A percentile compares a stretch with the other conserved stretches of the same genome.
Evolutionary conservation across 1,140 invertebrate species (phyloP).

Genomic region (Drosophila subpulchrella): DNA sequence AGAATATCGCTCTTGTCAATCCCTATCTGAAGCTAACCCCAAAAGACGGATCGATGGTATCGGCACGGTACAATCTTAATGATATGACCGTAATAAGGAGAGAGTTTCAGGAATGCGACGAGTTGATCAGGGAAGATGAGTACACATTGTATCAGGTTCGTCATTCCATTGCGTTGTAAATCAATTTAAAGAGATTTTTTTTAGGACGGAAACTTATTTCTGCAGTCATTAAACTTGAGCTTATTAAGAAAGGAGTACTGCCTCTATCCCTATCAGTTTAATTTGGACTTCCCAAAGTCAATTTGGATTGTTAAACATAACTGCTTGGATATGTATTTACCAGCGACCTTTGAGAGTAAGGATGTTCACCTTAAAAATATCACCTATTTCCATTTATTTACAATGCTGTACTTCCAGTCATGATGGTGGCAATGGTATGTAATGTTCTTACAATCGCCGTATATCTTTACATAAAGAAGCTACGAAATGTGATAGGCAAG

Average conservation of each 20-base stretch:
- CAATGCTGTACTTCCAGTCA: neutral
- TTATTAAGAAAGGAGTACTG: neutral
- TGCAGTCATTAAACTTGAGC: neutral
- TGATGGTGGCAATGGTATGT: neutral
- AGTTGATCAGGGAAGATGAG: no score
- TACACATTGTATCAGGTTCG: neutral
- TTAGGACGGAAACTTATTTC: neutral
- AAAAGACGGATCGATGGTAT: neutral
- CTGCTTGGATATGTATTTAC: no score
- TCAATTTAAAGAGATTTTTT: neutral
- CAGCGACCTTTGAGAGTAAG: neutral
- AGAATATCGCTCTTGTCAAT: neutral
- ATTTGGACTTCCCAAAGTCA: neutral
- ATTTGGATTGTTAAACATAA: neutral
- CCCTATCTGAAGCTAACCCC: neutral
- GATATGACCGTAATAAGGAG: neutral
- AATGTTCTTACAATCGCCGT: neutral
- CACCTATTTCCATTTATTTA: neutral
- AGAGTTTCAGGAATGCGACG: no score
- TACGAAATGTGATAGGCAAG: neutral
- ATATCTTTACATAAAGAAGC: constrained; percentile 1
- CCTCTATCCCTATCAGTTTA: neutral
- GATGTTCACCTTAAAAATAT: no score
- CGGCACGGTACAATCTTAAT: neutral
- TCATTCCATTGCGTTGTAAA: no score